Evolutionary conservation across 2,113 vertebrate species (phyloP).

Genomic region (Cnemophilus loriae): DNA sequence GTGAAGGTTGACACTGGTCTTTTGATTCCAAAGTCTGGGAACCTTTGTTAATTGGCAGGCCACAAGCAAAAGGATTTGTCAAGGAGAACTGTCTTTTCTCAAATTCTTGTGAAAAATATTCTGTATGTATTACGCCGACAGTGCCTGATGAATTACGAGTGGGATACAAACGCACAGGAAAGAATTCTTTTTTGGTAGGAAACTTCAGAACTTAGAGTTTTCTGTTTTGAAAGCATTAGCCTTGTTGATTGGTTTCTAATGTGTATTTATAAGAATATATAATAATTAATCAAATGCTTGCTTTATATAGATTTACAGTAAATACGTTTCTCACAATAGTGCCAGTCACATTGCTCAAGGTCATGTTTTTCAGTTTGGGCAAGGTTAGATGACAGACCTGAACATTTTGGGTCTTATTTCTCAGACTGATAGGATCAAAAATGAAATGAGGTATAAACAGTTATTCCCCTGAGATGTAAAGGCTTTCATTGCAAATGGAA

Average conservation of each 20-base stretch:
- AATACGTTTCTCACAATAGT: neutral
- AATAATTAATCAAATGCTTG: neutral
- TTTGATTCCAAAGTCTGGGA: neutral
- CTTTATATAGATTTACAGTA: neutral
- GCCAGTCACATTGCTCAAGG: neutral
- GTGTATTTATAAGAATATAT: neutral
- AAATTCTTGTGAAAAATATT: neutral
- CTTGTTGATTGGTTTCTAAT: neutral
- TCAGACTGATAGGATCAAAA: constrained; percentile 28
- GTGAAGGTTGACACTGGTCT: neutral
- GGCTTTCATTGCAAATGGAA: neutral
- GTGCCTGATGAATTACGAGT: neutral
- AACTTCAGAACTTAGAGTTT: neutral
- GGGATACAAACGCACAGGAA: neutral
- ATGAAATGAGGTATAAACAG: neutral
- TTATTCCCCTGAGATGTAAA: neutral
- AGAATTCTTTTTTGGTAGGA: neutral
- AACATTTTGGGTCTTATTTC: neutral
- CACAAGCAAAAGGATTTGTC: neutral
- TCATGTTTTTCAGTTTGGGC: neutral
- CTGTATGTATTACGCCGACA: neutral
- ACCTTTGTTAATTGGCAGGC: neutral
- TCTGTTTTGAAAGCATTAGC: neutral
- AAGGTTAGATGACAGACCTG: neutral
- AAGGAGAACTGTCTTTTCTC: neutral